phyloP scores from a whole-genome alignment of 2,888 invertebrate species.

The Lordiphosa andalusiaca region DNA sequence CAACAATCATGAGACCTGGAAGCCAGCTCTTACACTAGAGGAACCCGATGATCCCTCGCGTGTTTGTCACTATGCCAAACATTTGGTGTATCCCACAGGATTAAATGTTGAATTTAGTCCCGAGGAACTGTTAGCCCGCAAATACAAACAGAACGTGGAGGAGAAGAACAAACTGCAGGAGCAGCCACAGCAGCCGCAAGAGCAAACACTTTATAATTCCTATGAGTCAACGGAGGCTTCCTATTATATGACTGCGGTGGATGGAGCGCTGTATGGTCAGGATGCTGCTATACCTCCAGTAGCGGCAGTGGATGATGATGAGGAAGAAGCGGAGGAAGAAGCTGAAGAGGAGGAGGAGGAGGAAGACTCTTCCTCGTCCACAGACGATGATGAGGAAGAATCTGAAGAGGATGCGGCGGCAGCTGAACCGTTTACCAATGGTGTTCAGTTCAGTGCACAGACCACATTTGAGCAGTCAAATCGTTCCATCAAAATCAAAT shows the following conservation, averaged over 20 bases:
- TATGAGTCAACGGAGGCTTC: slow-evolving; percentile 45
- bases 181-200: slow-evolving; percentile 34
- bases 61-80: slow-evolving; percentile 78
- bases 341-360: slow-evolving; percentile 33
- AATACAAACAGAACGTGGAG: slow-evolving; percentile 56
- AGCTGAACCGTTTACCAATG: slow-evolving; percentile 41
- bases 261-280: slow-evolving; percentile 39
- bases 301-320: slow-evolving; percentile 21
- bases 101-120: slow-evolving; percentile 78
- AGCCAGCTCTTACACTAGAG: slow-evolving; percentile 78
- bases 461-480: slow-evolving; percentile 76
- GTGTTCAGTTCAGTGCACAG: slow-evolving; percentile 76
- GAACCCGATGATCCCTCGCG: slow-evolving; percentile 79
- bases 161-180: slow-evolving; percentile 29
- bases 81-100: slow-evolving; percentile 77
- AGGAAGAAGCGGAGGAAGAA: slow-evolving; percentile 27
- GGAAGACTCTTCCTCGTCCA: slow-evolving; percentile 8
- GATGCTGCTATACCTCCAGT: slow-evolving; percentile 10
- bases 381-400: slow-evolving; percentile 34
- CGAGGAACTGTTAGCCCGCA: slow-evolving; percentile 77
- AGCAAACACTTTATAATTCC: slow-evolving; percentile 39
- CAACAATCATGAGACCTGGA: slow-evolving; percentile 80
- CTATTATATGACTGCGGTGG: slow-evolving; percentile 55
- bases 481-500: slow-evolving; percentile 80
- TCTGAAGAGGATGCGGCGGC: slow-evolving; percentile 49